phyloP scores from a whole-genome alignment of 2,888 invertebrate genomes.

The Cacoxenus indagator region DNA sequence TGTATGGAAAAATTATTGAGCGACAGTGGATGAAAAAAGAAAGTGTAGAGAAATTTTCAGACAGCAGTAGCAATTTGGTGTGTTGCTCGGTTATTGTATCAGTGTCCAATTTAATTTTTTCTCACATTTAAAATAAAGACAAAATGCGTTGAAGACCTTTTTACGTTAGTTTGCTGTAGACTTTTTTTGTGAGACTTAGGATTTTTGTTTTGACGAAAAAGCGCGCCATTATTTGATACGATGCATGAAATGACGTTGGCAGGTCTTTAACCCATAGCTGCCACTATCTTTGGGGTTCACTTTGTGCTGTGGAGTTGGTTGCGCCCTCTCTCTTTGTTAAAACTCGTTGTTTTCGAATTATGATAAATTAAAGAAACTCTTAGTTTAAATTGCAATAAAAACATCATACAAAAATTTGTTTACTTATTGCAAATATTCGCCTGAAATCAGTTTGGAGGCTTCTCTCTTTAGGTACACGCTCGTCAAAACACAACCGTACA shows the following conservation, averaged over 20 bases:
- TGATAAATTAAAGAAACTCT: constrained; percentile 29
- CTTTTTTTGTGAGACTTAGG: no score
- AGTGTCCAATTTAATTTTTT: no score
- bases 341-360: constrained; percentile 51
- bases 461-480: constrained; percentile 65
- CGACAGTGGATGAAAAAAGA: constrained; percentile 50
- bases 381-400: constrained; percentile 40
- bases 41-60: constrained; percentile 69
- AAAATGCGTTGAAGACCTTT: constrained; percentile 28
- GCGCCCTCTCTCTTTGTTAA: constrained; percentile 32
- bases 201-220: constrained; percentile 57
- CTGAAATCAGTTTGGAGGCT: constrained; percentile 46
- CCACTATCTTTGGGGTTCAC: constrained; percentile 22
- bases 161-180: constrained; percentile 35
- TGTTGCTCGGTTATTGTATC: no score
- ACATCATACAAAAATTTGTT: constrained; percentile 44
- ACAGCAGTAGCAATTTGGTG: not conserved
- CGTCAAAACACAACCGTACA: constrained; percentile 58
- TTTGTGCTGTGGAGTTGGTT: constrained; percentile 20
- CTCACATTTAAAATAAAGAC: not conserved
- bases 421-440: constrained; percentile 32
- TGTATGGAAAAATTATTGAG: constrained; percentile 54
- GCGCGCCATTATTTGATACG: constrained; percentile 63
- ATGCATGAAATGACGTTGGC: constrained; percentile 63
- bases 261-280: constrained; percentile 42